Evolutionary conservation across 2,888 invertebrate species (phyloP).

Genomic region (Encarsia formosa): DNA sequence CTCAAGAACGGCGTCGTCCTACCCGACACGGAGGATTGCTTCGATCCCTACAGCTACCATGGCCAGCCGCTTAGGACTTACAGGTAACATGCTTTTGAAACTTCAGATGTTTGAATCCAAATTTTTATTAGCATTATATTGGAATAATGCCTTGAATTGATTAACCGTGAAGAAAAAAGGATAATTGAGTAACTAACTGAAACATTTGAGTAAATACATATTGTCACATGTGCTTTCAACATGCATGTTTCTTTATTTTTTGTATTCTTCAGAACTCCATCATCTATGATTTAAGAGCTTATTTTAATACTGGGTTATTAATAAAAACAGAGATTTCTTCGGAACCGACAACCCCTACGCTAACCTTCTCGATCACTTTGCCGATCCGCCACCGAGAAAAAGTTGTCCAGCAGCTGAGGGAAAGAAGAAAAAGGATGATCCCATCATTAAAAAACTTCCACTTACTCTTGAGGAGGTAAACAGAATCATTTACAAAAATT

Average conservation of each 20-base stretch:
- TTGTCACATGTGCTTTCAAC: too few species aligned
- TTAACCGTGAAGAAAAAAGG: too few species aligned
- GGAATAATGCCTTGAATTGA: too few species aligned
- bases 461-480: slow-evolving; percentile 62
- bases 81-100: slow-evolving; percentile 54
- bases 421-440: slow-evolving; percentile 61
- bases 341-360: slow-evolving; percentile 79
- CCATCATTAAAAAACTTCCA: slow-evolving; percentile 56
- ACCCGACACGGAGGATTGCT: slow-evolving; percentile 61
- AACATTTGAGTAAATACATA: too few species aligned
- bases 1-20: slow-evolving; percentile 75
- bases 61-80: slow-evolving; percentile 73
- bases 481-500: too few species aligned
- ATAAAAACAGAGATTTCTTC: slow-evolving; percentile 74
- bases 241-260: too few species aligned
- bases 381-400: slow-evolving; percentile 62
- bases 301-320: too few species aligned
- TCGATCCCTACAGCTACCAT: slow-evolving; percentile 75
- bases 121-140: too few species aligned
- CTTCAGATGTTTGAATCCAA: too few species aligned
- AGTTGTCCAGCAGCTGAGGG: slow-evolving; percentile 59
- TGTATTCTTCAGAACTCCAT: too few species aligned
- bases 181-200: too few species aligned
- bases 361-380: slow-evolving; percentile 65
- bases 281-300: too few species aligned